Conservation (phyloP, 1,140 invertebrate species). For the Linepithema humile region DNA sequence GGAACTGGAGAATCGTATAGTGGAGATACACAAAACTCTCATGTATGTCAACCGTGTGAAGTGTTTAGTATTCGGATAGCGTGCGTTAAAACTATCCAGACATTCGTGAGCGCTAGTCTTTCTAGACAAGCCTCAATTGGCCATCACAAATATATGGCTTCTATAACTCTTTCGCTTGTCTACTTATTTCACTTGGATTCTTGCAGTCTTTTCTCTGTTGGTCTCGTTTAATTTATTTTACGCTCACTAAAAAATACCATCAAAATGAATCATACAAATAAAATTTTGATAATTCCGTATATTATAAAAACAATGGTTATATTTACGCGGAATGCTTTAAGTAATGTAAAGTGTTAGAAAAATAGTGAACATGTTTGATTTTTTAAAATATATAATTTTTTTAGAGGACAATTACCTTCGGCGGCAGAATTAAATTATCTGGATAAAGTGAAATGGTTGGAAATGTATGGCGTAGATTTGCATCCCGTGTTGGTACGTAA, state of each 20-base stretch:
- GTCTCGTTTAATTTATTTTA: no score
- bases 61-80: conserved; percentile 15
- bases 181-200: no score
- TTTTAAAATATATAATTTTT: conserved; percentile 67
- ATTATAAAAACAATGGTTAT: neutral
- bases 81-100: neutral
- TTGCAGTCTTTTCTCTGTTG: no score
- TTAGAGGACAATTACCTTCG: conserved; percentile 89
- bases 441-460: conserved; percentile 93
- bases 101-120: no score
- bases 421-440: conserved; percentile 90
- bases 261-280: neutral
- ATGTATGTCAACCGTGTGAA: conserved; percentile 86
- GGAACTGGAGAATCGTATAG: conserved; percentile 94
- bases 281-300: neutral
- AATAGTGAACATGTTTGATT: neutral
- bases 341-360: neutral
- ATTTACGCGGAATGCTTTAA: no score
- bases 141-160: no score
- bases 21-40: conserved; percentile 94
- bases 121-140: neutral
- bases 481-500: conserved; percentile 90
- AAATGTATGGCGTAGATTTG: conserved; percentile 93
- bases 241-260: neutral
- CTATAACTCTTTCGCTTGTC: no score